Evolutionary conservation across 2,888 invertebrate species (phyloP), one percentile per base, ranked within the genome.

Genomic region (Sisyra nigra): DNA sequence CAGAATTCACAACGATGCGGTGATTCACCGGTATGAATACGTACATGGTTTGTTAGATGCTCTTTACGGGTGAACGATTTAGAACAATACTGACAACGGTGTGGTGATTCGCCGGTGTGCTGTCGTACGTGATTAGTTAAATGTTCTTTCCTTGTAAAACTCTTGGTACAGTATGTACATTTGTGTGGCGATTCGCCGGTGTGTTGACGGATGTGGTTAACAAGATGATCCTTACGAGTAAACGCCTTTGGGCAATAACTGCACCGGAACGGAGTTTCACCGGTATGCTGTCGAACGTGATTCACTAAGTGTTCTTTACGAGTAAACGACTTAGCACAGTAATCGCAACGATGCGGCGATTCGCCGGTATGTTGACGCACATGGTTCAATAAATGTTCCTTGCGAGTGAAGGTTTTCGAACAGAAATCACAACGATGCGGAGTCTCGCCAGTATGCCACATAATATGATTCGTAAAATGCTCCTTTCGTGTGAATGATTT

Each of bases 401-500:
- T 81, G 50, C 81, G 70, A 1, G 81, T 81, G 59, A 82, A 82
- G 5, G 81, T 80, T 60, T 82, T 81, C 15, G 80, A 80, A 58
- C 82, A 82, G 62, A 80, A 81, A 57, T 81, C 80, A 57, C 82
- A 82, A 37, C 81, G 74, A 58, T 81, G 81, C 14, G 81, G 81
- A 1, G 81, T 80, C 58, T 81, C 83, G 37, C 80, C 74, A 64
- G 85, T 84, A 62, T 86, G 85, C 85, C 85, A 85, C 74, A 86
- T 71, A 62, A 86, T 84, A 68, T 86, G 85, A 69, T 85, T 85
- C 74, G 81, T 83, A 69, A 84, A 85, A 66, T 87, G 86, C 67
- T 87, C 87, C 68, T 86, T 87, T 59, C 86, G 72, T 47, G 85
- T 85, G 64, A 87, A 87, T 51, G 83, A 80, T 67, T 87, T 87